Percentiles rank a stretch among this genome's conserved stretches.
Conservation (phyloP, 2,888 invertebrate species). For the Vannuccia rotundouncinata region DNA sequence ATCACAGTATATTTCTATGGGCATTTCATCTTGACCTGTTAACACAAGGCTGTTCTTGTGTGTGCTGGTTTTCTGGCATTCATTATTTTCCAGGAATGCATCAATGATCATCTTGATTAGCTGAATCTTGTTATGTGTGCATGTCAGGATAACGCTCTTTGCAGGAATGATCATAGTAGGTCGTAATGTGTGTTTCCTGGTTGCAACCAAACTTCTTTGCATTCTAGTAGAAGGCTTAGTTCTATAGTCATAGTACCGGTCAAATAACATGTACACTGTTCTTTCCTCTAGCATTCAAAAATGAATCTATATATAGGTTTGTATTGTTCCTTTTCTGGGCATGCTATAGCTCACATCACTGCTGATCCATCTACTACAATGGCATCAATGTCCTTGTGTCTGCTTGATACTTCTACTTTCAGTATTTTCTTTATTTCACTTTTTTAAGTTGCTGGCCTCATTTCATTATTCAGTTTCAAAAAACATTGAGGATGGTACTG, state of each 20-base stretch:
- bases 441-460: conserved; percentile 39
- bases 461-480: conserved; percentile 39
- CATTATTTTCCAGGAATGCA: background rate
- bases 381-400: conserved; percentile 24
- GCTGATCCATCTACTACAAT: conserved; percentile 41
- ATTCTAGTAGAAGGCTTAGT: background rate
- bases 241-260: background rate
- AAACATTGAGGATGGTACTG: conserved; percentile 41
- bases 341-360: conserved; percentile 40
- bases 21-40: background rate
- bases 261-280: background rate
- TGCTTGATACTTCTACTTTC: conserved; percentile 26
- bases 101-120: background rate
- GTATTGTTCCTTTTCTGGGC: conserved; percentile 36
- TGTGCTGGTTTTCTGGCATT: background rate
- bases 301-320: conserved; percentile 19
- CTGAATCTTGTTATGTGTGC: background rate
- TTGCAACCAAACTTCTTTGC: background rate
- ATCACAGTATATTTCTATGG: background rate
- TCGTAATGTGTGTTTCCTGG: background rate
- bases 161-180: background rate
- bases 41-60: background rate
- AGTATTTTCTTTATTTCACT: conserved; percentile 38
- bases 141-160: background rate
- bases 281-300: conserved; percentile 21